Evolutionary conservation across 2,797 vertebrate genomes (phyloP), one percentile per base, ranked within the genome.

Genomic region (Lepidocolaptes lacrymiger): DNA sequence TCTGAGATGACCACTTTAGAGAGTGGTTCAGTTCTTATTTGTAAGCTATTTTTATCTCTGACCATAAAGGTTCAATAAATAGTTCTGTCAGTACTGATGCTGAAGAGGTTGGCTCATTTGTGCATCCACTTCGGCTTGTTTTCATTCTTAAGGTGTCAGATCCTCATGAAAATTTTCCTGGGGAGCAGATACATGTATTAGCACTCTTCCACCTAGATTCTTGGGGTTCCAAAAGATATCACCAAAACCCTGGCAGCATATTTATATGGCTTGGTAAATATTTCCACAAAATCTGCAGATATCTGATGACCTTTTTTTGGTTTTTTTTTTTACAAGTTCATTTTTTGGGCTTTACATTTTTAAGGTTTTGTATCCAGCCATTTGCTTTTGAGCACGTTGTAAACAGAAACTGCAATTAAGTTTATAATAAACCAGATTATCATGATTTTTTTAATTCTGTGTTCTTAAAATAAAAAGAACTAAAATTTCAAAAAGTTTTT

Each of bases 271-370:
- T 66, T 52, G 3, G 34, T 64, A 67, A 8, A 7, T 63, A 22
- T 71, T 77, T 77, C 44, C 6, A 64, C 6, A 71, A 74, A 63
- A 59, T 27, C 64, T 4, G 2, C 2, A 68, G 28, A 11, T 54
- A n/a, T 75, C 36, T 46, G 9, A 44, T 1, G 0, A 22, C 1
- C 1, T 43, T n/a, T 58, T 2, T 52, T 1, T 46, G 37, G 37
- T 11, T 48, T 67, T 20, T 3, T 3, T 49, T 41, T 6, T 46
- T 18, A 7, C 4, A 23, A 12, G 54, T 23, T 76, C 4, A 24
- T 41, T 91, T 67, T 36, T 32, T 59, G 10, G 68, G 7, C 11
- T 81, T 91, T 67, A 43, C 0, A 32, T 68, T 76, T 91, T 43
- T 51, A n/a, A 67, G 14, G 12, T 22, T 86, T 80, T 73, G 15